phyloP scores from a whole-genome alignment of 2,888 invertebrate genomes.

The Athalia rosae region DNA sequence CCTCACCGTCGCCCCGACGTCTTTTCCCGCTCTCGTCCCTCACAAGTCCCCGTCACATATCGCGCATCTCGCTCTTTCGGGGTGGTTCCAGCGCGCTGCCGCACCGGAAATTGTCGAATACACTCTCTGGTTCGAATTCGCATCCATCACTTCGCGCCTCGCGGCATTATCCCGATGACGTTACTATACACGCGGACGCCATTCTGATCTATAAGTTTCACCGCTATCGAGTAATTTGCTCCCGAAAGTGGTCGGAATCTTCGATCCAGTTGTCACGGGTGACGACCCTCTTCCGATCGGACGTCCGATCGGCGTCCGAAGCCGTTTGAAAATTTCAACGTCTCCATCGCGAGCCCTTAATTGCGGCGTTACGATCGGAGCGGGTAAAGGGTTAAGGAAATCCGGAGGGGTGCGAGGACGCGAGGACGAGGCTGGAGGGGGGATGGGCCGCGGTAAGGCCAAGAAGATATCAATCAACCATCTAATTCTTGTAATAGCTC shows the following conservation, averaged over 20 bases:
- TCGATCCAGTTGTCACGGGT: no score
- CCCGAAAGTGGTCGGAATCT: no score
- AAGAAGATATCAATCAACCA: slow-evolving; percentile 52
- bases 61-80: not conserved
- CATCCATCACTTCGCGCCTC: slow-evolving; percentile 31
- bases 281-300: no score
- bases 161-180: not conserved
- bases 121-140: slow-evolving; percentile 35
- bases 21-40: slow-evolving; percentile 33
- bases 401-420: not conserved
- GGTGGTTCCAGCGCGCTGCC: slow-evolving; percentile 5
- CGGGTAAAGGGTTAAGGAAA: no score
- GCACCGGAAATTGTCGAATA: slow-evolving; percentile 44
- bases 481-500: slow-evolving; percentile 50
- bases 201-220: no score
- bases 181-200: no score
- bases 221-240: no score
- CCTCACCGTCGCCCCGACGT: not conserved
- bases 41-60: slow-evolving; percentile 19
- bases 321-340: no score
- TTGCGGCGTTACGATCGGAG: no score
- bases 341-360: no score
- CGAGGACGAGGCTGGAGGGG: slow-evolving; percentile 9
- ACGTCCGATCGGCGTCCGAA: no score
- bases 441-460: not conserved